A percentile compares a stretch with the other conserved stretches of the same genome.
These are phyloP conservation scores for Spea bombifrons DNA, from an alignment of 2,113 vertebrate genomes.

Conservation along the genomic window DNA sequence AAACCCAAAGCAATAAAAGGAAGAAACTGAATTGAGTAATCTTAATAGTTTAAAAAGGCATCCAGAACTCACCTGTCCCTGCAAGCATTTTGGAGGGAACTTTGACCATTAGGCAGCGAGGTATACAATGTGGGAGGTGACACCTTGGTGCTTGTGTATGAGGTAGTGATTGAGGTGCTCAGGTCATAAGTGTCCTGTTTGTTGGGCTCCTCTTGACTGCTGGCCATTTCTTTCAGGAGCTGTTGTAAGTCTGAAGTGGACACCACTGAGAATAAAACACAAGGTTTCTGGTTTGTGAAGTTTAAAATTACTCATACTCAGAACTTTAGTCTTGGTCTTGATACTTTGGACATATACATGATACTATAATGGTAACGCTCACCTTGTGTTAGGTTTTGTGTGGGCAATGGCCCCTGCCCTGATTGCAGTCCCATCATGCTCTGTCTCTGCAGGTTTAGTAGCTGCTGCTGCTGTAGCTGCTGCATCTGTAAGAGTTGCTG, in stretches of 20 bases:
- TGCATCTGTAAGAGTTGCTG: conserved; percentile 99
- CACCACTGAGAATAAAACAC: conserved; percentile 69
- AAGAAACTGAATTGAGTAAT: neutral
- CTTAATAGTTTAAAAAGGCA: neutral
- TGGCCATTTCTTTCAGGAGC: conserved; percentile 93
- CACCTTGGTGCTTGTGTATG: conserved; percentile 89
- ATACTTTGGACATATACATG: no score
- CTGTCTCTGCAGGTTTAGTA: conserved; percentile 96
- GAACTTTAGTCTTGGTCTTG: no score
- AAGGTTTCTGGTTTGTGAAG: no score
- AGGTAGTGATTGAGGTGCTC: conserved; percentile 95
- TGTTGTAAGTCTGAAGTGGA: conserved; percentile 96
- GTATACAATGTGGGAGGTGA: conserved; percentile 90
- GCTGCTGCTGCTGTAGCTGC: conserved; percentile 97
- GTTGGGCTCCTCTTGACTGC: conserved; percentile 83
- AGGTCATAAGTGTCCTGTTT: conserved; percentile 98
- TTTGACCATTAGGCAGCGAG: conserved; percentile 91
- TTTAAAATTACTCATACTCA: no score
- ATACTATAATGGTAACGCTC: conserved; percentile 30
- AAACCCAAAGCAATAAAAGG: neutral
- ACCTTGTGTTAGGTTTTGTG: conserved; percentile 96
- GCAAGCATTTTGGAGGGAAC: conserved; percentile 88
- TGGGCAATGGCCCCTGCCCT: conserved; percentile 78
- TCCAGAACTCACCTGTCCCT: conserved; percentile 84
- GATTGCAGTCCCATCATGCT: conserved; percentile 91